phyloP scores from a whole-genome alignment of 2,797 vertebrate genomes.

The Smutsia gigantea region DNA sequence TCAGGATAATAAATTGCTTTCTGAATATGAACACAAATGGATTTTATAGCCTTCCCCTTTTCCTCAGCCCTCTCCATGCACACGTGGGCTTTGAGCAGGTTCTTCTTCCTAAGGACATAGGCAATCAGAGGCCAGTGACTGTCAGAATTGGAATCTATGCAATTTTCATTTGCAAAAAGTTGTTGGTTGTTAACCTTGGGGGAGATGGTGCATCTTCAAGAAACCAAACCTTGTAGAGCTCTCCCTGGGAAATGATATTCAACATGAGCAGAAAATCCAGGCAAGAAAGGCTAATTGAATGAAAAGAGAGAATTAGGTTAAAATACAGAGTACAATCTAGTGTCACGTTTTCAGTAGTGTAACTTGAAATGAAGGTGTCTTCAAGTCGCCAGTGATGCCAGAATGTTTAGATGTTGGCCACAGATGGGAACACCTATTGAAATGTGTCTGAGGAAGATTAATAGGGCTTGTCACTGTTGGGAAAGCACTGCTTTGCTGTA shows the following conservation, averaged over 20 bases:
- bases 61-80: not conserved
- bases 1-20: slow-evolving; percentile 44
- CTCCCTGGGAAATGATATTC: slow-evolving; percentile 82
- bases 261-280: slow-evolving; percentile 83
- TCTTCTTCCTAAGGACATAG: not conserved
- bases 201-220: slow-evolving; percentile 78
- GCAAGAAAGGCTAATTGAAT: slow-evolving; percentile 88
- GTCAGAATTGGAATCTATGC: slow-evolving; percentile 32
- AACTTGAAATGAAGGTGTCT: slow-evolving; percentile 89
- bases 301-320: slow-evolving; percentile 87
- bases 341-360: slow-evolving; percentile 85
- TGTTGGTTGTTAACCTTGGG: slow-evolving; percentile 67
- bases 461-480: slow-evolving; percentile 92
- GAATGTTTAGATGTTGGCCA: slow-evolving; percentile 89
- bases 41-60: not conserved
- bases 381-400: slow-evolving; percentile 85
- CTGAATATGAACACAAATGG: slow-evolving; percentile 36
- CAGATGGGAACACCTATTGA: slow-evolving; percentile 93
- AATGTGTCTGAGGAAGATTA: slow-evolving; percentile 94
- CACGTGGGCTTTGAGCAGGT: not conserved
- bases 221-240: slow-evolving; percentile 81
- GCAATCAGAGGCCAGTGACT: not conserved
- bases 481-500: slow-evolving; percentile 91
- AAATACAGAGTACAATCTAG: slow-evolving; percentile 86
- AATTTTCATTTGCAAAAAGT: slow-evolving; percentile 71